Evolutionary conservation across 92 coral and sea anemone species (phyloP), one percentile per base, ranked within the genome.

Genomic region (Heteractis magnifica): DNA sequence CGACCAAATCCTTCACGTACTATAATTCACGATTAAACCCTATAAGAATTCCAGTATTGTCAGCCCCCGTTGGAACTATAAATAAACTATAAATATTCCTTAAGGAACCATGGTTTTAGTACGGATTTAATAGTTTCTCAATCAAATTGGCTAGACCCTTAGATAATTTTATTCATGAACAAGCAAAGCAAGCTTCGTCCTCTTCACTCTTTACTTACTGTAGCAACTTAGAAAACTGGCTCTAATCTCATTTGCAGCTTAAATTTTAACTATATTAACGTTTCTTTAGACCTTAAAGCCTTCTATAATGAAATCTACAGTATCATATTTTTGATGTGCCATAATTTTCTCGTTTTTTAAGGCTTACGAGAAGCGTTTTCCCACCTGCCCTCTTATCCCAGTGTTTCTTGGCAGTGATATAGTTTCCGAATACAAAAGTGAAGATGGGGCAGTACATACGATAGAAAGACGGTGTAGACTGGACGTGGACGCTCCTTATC

Each of bases 301-400:
- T 68, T 68, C 49, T 41, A 68, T 7, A 48, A 6, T 68, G 18
- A 34, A 62, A 23, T 62, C 7, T 62, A 4, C 20, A 18, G 70
- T 62, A 62, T 62, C 70, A 18, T 18, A 0, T 62, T 1, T 59
- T n/a, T 18, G 20, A 18, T 18, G 26, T 3, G 18, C 13, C 23
- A 51, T 52, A 59, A 59, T 26, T 34, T 49, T 56, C 16, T 77
- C 79, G 72, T 41, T 49, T 48, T 78, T 55, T 4, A 60, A 97
- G 99, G 99, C 99, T 9, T 97, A 97, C 88, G 95, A 97, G 64
- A 97, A 94, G 82, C 99, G 99, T 56, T 97, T 97, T 48, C 99
- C 99, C 10, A 97, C 99, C 8, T 97, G 99, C 70, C 92, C 89
- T 12, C 89, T 97, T 81, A 97, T 97, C 76, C 99, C 99, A 1